Evolutionary conservation across 2,113 vertebrate genomes (phyloP), one percentile per base, ranked within the genome.

Genomic region (Sapayoa aenigma): DNA sequence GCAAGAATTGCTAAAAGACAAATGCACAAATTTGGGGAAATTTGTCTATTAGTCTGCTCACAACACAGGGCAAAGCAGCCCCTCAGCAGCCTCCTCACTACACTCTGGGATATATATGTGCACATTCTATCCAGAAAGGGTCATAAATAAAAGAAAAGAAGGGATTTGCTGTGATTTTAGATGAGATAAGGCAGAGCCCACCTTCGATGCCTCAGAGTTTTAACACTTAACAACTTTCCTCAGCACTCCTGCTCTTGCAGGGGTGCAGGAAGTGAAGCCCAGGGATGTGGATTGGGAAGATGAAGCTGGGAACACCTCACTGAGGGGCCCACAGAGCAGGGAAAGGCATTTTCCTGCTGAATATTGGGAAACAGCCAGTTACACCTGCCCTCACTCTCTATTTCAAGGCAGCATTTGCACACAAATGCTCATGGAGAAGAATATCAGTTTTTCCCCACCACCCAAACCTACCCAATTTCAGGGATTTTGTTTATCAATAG

Each of bases 261-360:
- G 35, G n/a, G n/a, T n/a, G n/a, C n/a, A n/a, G n/a, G 42, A 44
- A 39, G 33, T 0, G 0, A 81, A 77, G 73, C 27, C n/a, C 46
- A 52, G 20, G 28, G 15, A 7, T 11, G 5, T 2, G 31, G n/a
- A 9, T 2, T 24, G 35, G 50, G 52, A 87, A 67, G 41, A 4
- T 5, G 27, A 31, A 44, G 21, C 7, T 66, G 12, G n/a, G 31
- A 63, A 42, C 47, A 16, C 7, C 14, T 52, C 5, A 2, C 33
- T 37, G 65, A 65, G 25, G 39, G 30, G 6, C 1, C 37, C 24
- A 8, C 1, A 18, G 42, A 50, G 6, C 23, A 90, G 11, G 16
- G 35, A 65, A 67, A 76, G 17, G 41, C 9, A 3, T 67, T 90
- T 82, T 58, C 46, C 49, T n/a, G 2, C 8, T 35, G 31, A 5